Evolutionary conservation across 2,888 invertebrate genomes (phyloP), one percentile per base, ranked within the genome.

Genomic region (Andrena bicolor): DNA sequence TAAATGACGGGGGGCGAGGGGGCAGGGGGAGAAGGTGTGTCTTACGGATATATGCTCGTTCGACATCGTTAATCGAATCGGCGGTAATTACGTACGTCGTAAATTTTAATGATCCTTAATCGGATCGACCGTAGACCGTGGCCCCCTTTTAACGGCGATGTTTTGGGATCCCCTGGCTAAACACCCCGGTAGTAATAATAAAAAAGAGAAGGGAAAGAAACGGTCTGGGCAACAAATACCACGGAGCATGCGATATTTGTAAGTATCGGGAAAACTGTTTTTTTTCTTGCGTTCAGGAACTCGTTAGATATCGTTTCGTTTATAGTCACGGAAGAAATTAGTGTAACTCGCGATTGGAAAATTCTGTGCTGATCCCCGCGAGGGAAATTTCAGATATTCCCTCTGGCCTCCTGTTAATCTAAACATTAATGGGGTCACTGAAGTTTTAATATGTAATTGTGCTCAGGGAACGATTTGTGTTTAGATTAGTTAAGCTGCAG

Each of bases 71-170:
- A 87, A 90, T 89, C 89, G 88, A 84, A 90, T 89, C 89, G 86
- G 83, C 90, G 86, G 86, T 88, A 90, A 91, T 91, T 89, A 88
- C 83, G 82, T 83, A 81, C 85, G 82, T 90, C 90, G 90, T 90
- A 89, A 90, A 88, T 88, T 90, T 90, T 88, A 89, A 90, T 90
- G 90, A 90, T 88, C 88, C 83, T 80, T 85, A 79, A 87, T 87
- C 86, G 71, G 78, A 84, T 80, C 73, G 76, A 58, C 70, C 74
- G 63, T 74, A 69, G 32, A 58, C 64, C 41, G 81, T 56, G 73
- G 64, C 64, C 30, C 30, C 65, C 61, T 72, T 64, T 80, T 72
- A 80, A 80, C 75, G 80, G 75, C 49, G 64, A 70, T 71, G 63
- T 78, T 71, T 71, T 66, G 77, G 58, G 77, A 76, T 77, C 82